These are phyloP conservation scores for Heliconius charithonia DNA, from an alignment of 2,888 invertebrate species.

Conservation along the genomic window DNA sequence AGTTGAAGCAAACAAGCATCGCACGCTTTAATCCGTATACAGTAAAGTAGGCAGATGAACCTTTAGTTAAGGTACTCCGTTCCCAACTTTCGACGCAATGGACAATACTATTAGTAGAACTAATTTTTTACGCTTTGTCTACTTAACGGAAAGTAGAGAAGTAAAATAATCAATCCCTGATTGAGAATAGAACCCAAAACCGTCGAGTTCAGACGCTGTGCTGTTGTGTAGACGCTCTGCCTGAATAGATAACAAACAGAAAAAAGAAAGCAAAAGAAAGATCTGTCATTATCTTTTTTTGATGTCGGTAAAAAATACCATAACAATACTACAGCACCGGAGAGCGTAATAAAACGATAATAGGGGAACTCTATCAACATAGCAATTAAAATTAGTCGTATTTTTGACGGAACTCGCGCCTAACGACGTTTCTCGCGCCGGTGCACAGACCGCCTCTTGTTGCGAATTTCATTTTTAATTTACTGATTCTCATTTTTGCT, in stretches of 20 bases:
- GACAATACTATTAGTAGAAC: too few species aligned
- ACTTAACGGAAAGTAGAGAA: too few species aligned
- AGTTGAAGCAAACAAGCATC: too few species aligned
- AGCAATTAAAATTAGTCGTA: constrained; percentile 72
- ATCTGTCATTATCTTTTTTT: neutral
- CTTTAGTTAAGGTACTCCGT: too few species aligned
- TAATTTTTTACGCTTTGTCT: too few species aligned
- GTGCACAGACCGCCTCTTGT: constrained; percentile 48
- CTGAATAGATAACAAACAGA: neutral
- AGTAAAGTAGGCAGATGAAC: too few species aligned
- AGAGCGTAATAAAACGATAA: constrained; percentile 28
- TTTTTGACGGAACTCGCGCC: constrained; percentile 55
- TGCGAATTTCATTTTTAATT: constrained; percentile 39
- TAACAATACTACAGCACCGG: constrained; percentile 11
- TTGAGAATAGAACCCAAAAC: too few species aligned
- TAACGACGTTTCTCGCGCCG: constrained; percentile 56
- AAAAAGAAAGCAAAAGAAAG: neutral
- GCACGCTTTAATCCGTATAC: too few species aligned
- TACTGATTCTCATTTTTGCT: constrained; percentile 29
- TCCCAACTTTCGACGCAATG: too few species aligned
- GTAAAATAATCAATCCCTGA: too few species aligned
- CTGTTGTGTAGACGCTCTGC: too few species aligned
- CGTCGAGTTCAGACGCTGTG: too few species aligned
- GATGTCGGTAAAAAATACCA: neutral
- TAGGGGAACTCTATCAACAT: constrained; percentile 60